Percentiles rank a stretch among this genome's conserved stretches.
Conservation (phyloP, 1,140 invertebrate genomes). For the Euborellia annulipes region DNA sequence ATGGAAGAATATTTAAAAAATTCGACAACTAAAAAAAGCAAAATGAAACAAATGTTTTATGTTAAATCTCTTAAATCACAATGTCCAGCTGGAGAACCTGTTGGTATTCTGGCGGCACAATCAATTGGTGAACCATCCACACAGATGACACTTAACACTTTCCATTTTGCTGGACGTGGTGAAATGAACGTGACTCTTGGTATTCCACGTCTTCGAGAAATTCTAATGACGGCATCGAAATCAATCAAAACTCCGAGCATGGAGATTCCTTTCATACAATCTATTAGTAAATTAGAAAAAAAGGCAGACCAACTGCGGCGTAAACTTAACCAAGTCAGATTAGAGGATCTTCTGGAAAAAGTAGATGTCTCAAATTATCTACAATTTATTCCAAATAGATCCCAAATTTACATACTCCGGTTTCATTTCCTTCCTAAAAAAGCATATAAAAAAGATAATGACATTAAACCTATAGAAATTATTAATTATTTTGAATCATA, state of each 20-base stretch:
- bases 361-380: conserved; percentile 49
- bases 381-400: conserved; percentile 31
- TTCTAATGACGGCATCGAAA: conserved; percentile 86
- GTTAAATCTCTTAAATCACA: conserved; percentile 60
- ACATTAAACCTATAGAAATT: conserved; percentile 48
- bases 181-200: conserved; percentile 99
- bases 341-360: conserved; percentile 62
- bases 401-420: conserved; percentile 36
- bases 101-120: conserved; percentile 86
- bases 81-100: conserved; percentile 83
- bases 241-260: conserved; percentile 91
- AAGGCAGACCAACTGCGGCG: conserved; percentile 49
- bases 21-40: conserved; percentile 22
- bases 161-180: conserved; percentile 97
- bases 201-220: conserved; percentile 91
- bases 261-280: conserved; percentile 67
- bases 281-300: conserved; percentile 35
- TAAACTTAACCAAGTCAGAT: conserved; percentile 55
- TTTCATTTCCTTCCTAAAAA: conserved; percentile 58
- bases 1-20: conserved; percentile 45
- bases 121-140: conserved; percentile 98
- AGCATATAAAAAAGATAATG: conserved; percentile 53
- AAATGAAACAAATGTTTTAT: conserved; percentile 54
- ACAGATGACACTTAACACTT: conserved; percentile 99
- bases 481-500: conserved; percentile 46